Evolutionary conservation across 2,888 invertebrate species (phyloP), one percentile per base, ranked within the genome.

Genomic region (Scaptomyza polygonia): DNA sequence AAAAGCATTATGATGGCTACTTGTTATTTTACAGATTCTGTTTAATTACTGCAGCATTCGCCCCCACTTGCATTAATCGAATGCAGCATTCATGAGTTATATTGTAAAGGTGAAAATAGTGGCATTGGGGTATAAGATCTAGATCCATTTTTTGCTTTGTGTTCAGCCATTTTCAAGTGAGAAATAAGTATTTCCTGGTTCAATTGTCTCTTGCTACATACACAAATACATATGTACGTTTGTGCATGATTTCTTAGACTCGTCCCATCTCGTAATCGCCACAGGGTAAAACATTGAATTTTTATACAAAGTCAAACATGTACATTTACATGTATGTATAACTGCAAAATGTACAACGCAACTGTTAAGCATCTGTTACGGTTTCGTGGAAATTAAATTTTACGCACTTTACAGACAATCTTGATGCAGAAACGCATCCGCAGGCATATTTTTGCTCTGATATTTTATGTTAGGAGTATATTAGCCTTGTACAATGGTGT

Each of bases 371-470:
- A 83, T 74, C 72, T 72, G 87, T 77, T 75, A 81, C 84, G 81
- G 79, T 79, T 73, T 70, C 68, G 59, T 70, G 69, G 75, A 66
- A 85, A 81, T 82, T 79, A 57, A 69, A 56, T 53, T 65, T 67
- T 87, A 85, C 85, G 85, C 85, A 87, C 88, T 79, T 83, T 67
- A 66, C 44, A 42, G 44, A 53, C 74, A 71, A 85, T 85, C 85
- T 85, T 87, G 85, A 85, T 85, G 70, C 74, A 79, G 88, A 85
- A 87, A 87, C 86, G 86, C 80, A 79, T 73, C 85, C 88, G 43
- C 68, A 14, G 83, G 86, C 79, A 52, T 3, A 62, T 36, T 43
- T 30, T 43, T n/a, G 4, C n/a, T 12, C 9, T 6, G 49, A 36
- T 62, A 39, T 55, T 61, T 43, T 27, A 34, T 40, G 47, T 45